These are phyloP conservation scores for Eumaeus atala DNA, from an alignment of 1,140 invertebrate genomes.

Conservation along the genomic window DNA sequence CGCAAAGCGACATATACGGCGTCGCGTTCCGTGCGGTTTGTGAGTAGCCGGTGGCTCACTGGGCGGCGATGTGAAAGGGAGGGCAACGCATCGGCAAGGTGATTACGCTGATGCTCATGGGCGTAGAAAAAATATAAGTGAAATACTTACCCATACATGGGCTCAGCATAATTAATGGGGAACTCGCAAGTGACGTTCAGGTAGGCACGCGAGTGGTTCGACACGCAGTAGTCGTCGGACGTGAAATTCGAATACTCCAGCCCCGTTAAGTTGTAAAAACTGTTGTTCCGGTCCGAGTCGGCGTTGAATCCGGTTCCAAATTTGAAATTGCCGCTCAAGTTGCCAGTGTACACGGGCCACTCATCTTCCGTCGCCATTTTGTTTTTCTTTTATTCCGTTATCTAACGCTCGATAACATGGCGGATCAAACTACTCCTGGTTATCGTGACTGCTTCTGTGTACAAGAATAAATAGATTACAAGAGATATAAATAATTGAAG, in stretches of 20 bases:
- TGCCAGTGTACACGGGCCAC: constrained; percentile 25
- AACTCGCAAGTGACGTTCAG: constrained; percentile 79
- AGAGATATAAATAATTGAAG: too few species aligned
- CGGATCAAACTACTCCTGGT: constrained; percentile 18
- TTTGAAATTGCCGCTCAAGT: constrained; percentile 4
- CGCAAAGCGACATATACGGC: too few species aligned
- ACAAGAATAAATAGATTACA: background rate
- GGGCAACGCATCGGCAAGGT: too few species aligned
- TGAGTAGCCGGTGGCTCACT: too few species aligned
- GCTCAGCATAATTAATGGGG: constrained; percentile 80
- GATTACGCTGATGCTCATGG: too few species aligned
- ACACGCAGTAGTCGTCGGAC: constrained; percentile 51
- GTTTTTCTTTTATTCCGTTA: constrained; percentile 30
- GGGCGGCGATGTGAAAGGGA: too few species aligned
- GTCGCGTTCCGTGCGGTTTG: too few species aligned
- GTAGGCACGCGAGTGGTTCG: constrained; percentile 58
- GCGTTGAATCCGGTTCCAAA: background rate
- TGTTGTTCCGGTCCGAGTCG: constrained; percentile 29
- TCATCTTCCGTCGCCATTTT: constrained; percentile 36
- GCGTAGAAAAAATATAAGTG: too few species aligned
- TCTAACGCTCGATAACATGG: constrained; percentile 35
- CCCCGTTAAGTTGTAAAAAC: constrained; percentile 42
- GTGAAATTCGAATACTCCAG: constrained; percentile 52
- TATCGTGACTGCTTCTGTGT: constrained; percentile 5
- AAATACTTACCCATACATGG: constrained; percentile 78